A percentile compares a stretch with the other conserved stretches of the same genome.
These are phyloP conservation scores for Ibycter americanus DNA, from an alignment of 2,797 vertebrate genomes.

Conservation along the genomic window DNA sequence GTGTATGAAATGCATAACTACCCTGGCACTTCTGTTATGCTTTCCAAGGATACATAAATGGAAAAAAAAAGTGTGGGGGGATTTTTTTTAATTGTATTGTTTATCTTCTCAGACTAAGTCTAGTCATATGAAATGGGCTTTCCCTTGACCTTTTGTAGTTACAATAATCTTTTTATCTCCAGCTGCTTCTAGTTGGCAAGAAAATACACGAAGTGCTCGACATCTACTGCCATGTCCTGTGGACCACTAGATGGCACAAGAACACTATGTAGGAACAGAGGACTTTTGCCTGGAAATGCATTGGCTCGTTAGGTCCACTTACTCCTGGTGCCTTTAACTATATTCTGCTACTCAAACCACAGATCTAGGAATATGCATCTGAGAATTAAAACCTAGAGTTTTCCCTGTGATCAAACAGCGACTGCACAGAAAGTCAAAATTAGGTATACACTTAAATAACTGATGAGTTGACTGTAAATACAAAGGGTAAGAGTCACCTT, in stretches of 20 bases:
- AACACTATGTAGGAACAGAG: neutral
- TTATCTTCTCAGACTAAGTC: neutral
- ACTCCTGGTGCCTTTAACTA: neutral
- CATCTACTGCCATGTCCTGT: neutral
- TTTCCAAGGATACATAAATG: neutral
- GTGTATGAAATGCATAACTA: neutral
- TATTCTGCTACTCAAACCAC: neutral
- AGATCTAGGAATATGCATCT: neutral
- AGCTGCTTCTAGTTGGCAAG: neutral
- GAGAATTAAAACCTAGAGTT: neutral
- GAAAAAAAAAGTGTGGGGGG: too few relatives aligned
- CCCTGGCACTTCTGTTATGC: neutral
- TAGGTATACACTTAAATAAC: neutral
- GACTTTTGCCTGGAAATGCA: accelerated
- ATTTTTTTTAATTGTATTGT: neutral
- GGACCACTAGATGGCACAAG: conserved; percentile 68
- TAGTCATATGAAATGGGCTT: neutral
- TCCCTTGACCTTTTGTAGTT: neutral
- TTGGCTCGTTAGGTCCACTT: accelerated
- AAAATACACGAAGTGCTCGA: neutral
- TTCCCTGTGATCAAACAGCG: neutral
- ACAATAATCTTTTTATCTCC: neutral
- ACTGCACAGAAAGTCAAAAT: neutral
- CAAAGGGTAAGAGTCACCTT: neutral
- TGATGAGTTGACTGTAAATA: neutral